Conservation (phyloP, 2,888 invertebrate species). For the Cerastis leucographa region DNA sequence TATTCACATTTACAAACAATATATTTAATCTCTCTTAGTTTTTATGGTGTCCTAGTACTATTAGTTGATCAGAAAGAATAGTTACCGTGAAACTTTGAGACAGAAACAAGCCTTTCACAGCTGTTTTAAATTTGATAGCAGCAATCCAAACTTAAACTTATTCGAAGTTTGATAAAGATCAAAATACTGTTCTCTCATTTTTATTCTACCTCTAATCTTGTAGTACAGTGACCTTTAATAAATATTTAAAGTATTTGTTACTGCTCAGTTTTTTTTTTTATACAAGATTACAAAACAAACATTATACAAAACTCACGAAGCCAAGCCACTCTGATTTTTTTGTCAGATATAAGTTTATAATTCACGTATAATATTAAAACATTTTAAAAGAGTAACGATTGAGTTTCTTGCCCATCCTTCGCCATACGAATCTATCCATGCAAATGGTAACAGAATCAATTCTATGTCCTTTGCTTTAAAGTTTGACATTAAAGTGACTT, state of each 20-base stretch:
- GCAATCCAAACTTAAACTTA: background rate
- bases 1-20: slow-evolving; percentile 40
- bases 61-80: background rate
- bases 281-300: too few relatives aligned
- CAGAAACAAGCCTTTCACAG: background rate
- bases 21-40: slow-evolving; percentile 4
- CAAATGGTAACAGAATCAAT: too few relatives aligned
- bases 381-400: too few relatives aligned
- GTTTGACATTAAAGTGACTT: too few relatives aligned
- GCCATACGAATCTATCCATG: too few relatives aligned
- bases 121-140: background rate
- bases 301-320: too few relatives aligned
- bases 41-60: slow-evolving; percentile 34
- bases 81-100: slow-evolving; percentile 7
- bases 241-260: background rate
- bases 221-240: background rate
- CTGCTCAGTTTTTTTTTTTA: too few relatives aligned
- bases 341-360: too few relatives aligned
- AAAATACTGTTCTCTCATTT: background rate
- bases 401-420: too few relatives aligned
- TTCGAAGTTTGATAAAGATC: background rate
- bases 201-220: background rate
- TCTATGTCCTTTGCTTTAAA: background rate
- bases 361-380: too few relatives aligned
- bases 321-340: too few relatives aligned